Base-by-base conservation (phyloP, 2,888 invertebrate genomes). In the Hydraecia micacea region DNA sequence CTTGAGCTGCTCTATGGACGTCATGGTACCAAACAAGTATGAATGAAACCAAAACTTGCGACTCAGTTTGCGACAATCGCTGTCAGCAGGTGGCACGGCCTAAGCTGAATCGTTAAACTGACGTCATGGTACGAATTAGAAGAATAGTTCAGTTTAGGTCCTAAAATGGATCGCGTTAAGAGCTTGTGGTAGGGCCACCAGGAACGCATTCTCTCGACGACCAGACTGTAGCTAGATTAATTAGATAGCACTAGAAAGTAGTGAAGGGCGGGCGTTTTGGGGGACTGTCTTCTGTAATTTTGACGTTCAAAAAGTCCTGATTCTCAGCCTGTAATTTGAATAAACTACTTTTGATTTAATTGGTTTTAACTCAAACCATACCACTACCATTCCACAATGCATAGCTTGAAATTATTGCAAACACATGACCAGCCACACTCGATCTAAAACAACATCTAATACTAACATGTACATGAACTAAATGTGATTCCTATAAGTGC, bases 401-500 rank as follows among this genome's bases (percentile, higher is more conserved):
- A n/a, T 39, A 18, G 36, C 0, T 73, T 58, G 15, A 74, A 81
- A 81, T 81, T 39, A 81, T 81, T 39, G n/a, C 32, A 32, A 28
- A 60, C 42, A 36, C 42, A 7, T 9, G 42, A 36, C 63, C 11
- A 11, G 36, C 11, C 21, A 11, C 6, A 21, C 9, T 65, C 3
- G 21, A 70, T 69, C 21, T 42, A 28, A 68, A 42, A n/a, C 83
- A 69, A 49, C 58, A 55, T 74, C 52, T 75, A 60, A 39, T n/a
- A 15, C 67, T n/a, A 67, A 55, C 36, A 65, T 32, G 63, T 18
- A 55, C 52, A 32, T 70, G 52, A 66, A 67, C 58, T 58, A 28
- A 70, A 79, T 70, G 36, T 79, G 65, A 60, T 84, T 79, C 58
- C 79, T 69, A n/a, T 77, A 66, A 65, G 84, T 84, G 84, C 69